phyloP scores from a whole-genome alignment of 2,797 vertebrate species.

The Anguilla pacifica region DNA sequence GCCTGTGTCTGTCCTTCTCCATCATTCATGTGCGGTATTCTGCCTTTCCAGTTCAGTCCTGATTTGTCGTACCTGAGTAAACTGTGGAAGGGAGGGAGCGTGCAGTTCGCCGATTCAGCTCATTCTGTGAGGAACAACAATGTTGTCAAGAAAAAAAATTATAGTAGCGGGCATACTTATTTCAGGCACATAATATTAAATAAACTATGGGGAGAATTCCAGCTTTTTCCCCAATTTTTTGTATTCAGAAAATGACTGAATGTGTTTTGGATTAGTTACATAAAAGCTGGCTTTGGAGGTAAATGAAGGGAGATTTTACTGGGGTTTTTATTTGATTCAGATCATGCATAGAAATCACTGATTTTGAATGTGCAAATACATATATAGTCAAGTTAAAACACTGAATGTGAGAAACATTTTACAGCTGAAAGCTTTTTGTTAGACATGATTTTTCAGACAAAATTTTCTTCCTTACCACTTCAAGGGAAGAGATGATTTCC shows the following conservation, averaged over 20 bases:
- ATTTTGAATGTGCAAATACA: slow-evolving; percentile 1
- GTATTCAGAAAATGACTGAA: not conserved
- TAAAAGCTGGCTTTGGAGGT: not conserved
- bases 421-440: no score
- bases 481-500: slow-evolving; percentile 24
- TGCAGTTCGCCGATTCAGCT: not conserved
- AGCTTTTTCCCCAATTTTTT: not conserved
- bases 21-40: not conserved
- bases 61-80: not conserved
- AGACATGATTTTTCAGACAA: not conserved
- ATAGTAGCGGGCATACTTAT: not conserved
- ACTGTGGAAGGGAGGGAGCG: not conserved
- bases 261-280: not conserved
- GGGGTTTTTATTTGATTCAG: not conserved
- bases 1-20: not conserved
- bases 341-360: not conserved
- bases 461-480: slow-evolving; percentile 54
- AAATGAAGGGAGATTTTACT: not conserved
- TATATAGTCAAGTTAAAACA: not conserved
- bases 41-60: not conserved
- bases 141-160: not conserved
- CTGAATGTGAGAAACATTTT: no score
- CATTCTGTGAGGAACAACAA: slow-evolving; percentile 6
- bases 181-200: not conserved
- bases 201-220: not conserved